Evolutionary conservation across 2,797 vertebrate genomes (phyloP).

Genomic region (Pangasius mekongensis): DNA sequence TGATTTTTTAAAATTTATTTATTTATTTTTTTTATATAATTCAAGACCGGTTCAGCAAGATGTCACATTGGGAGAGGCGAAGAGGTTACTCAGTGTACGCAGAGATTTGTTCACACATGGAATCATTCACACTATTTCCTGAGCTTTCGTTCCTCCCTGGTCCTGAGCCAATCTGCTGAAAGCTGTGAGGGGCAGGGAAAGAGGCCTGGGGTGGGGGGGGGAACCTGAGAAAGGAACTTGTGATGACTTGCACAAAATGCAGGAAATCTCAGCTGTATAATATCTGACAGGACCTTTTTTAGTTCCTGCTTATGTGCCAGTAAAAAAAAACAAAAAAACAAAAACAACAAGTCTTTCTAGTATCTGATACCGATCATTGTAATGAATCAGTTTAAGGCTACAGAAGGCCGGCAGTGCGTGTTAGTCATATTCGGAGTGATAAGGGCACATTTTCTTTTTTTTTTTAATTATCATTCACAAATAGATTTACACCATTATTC

Average conservation of each 20-base stretch:
- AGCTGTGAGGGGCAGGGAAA: slow-evolving; percentile 21
- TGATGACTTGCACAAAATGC: slow-evolving; percentile 37
- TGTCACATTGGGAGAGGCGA: neutral
- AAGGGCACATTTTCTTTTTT: neutral
- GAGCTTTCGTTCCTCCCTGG: neutral
- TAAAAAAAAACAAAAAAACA: too few relatives aligned
- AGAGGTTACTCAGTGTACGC: neutral
- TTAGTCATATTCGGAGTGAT: neutral
- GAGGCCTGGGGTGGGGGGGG: neutral
- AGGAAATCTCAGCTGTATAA: slow-evolving; percentile 33
- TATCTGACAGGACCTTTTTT: neutral
- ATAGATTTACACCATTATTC: neutral
- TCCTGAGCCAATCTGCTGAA: neutral
- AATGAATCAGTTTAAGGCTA: neutral
- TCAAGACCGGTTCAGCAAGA: neutral
- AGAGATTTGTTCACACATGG: slow-evolving; percentile 18
- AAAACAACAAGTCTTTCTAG: neutral
- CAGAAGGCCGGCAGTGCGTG: neutral
- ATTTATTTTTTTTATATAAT: neutral
- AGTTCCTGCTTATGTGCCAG: neutral
- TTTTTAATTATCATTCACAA: neutral
- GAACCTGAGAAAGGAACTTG: slow-evolving; percentile 37
- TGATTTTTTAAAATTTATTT: neutral
- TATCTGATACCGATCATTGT: neutral
- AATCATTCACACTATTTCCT: slow-evolving; percentile 10